A percentile compares a stretch with the other conserved stretches of the same genome.
phyloP scores from a whole-genome alignment of 2,113 vertebrate species.

The Tympanuchus pallidicinctus region DNA sequence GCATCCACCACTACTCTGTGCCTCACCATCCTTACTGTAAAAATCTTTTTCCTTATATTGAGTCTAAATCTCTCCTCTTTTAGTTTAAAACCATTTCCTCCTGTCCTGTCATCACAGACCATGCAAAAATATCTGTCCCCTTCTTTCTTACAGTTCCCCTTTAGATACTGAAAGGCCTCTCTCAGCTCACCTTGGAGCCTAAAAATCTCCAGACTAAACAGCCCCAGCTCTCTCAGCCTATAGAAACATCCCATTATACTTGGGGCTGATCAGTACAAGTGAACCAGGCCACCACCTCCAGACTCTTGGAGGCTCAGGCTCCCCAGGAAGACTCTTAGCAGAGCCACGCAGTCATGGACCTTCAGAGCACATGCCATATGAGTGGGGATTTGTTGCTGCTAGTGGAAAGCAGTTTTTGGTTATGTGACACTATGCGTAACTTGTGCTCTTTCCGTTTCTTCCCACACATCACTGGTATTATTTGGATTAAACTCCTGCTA shows the following conservation, averaged over 20 bases:
- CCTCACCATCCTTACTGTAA: no score
- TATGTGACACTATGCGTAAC: not conserved
- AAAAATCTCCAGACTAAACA: no score
- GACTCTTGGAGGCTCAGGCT: not conserved
- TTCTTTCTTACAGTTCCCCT: no score
- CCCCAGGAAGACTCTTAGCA: not conserved
- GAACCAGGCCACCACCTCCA: rapidly evolving
- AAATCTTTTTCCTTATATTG: no score
- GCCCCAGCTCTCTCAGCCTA: not conserved
- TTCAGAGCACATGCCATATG: not conserved
- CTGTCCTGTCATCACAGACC: no score
- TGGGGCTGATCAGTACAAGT: not conserved
- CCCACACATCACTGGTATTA: not conserved
- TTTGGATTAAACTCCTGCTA: not conserved
- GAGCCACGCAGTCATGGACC: not conserved
- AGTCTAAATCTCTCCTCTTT: no score
- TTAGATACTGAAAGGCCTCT: no score
- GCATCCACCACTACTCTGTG: no score
- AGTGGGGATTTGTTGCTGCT: not conserved
- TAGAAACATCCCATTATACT: not conserved
- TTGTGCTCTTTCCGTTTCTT: not conserved
- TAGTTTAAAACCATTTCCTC: no score
- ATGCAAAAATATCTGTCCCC: no score
- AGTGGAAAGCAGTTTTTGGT: not conserved
- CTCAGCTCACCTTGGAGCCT: no score